A percentile compares a stretch with the other conserved stretches of the same genome.
phyloP scores from a whole-genome alignment of 2,888 invertebrate genomes.

The Gari tellinella region DNA sequence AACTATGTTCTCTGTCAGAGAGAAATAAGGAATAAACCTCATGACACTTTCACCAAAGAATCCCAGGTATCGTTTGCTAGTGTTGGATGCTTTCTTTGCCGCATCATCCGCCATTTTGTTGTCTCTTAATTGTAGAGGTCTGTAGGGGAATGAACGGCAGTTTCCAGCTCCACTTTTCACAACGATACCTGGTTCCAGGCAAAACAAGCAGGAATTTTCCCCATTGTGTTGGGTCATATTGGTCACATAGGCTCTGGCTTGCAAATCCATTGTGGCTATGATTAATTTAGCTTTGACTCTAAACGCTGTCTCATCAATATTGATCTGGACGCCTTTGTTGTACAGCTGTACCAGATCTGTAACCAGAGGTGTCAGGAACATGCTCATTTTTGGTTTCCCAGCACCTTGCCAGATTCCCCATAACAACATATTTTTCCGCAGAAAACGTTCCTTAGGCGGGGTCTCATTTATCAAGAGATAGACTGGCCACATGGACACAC shows the following conservation, averaged over 20 bases:
- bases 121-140: too few species aligned
- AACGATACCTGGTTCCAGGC: slow-evolving; percentile 27
- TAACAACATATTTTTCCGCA: slow-evolving; percentile 27
- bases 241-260: slow-evolving; percentile 35
- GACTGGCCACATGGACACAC: too few species aligned
- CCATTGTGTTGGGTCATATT: slow-evolving; percentile 50
- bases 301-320: not conserved
- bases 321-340: slow-evolving; percentile 17
- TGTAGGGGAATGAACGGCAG: slow-evolving; percentile 23
- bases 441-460: too few species aligned
- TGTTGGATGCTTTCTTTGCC: not conserved
- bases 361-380: slow-evolving; percentile 31
- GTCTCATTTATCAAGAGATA: too few species aligned
- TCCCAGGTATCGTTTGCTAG: slow-evolving; percentile 1
- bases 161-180: slow-evolving; percentile 26
- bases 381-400: slow-evolving; percentile 35
- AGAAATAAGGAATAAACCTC: slow-evolving; percentile 9
- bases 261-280: slow-evolving; percentile 33
- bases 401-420: slow-evolving; percentile 51
- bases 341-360: slow-evolving; percentile 27
- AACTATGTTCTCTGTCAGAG: slow-evolving; percentile 1
- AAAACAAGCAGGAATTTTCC: slow-evolving; percentile 27
- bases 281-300: slow-evolving; percentile 15
- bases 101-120: too few species aligned
- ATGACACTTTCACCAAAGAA: not conserved